phyloP scores from a whole-genome alignment of 2,113 vertebrate species.

The Tursiops truncatus region DNA sequence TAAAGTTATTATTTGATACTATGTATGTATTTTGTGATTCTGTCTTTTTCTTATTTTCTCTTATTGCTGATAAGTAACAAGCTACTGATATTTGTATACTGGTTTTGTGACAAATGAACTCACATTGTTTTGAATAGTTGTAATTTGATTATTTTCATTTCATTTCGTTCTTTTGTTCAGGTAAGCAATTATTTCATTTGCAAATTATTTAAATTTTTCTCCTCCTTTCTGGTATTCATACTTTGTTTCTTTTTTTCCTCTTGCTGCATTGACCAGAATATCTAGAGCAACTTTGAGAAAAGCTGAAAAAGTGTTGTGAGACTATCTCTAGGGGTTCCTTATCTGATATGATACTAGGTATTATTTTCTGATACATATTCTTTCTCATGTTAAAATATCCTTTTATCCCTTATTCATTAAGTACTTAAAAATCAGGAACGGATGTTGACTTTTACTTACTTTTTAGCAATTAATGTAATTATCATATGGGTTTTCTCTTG shows the following conservation, averaged over 20 bases:
- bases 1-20: background rate
- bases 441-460: background rate
- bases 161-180: background rate
- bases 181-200: background rate
- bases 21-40: background rate
- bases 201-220: conserved; percentile 6
- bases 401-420: background rate
- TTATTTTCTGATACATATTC: background rate
- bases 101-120: background rate
- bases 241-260: background rate
- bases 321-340: background rate
- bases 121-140: background rate
- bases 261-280: background rate
- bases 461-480: conserved; percentile 17
- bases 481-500: background rate
- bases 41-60: background rate
- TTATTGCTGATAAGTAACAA: conserved; percentile 33
- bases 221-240: background rate
- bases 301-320: background rate
- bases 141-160: background rate
- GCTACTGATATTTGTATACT: background rate
- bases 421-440: conserved; percentile 23
- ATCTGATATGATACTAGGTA: background rate
- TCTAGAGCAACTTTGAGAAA: conserved; percentile 8
- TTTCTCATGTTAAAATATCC: background rate